Percentiles rank a stretch among this genome's conserved stretches.
phyloP scores from a whole-genome alignment of 2,888 invertebrate genomes.

The Nomada fabriciana region DNA sequence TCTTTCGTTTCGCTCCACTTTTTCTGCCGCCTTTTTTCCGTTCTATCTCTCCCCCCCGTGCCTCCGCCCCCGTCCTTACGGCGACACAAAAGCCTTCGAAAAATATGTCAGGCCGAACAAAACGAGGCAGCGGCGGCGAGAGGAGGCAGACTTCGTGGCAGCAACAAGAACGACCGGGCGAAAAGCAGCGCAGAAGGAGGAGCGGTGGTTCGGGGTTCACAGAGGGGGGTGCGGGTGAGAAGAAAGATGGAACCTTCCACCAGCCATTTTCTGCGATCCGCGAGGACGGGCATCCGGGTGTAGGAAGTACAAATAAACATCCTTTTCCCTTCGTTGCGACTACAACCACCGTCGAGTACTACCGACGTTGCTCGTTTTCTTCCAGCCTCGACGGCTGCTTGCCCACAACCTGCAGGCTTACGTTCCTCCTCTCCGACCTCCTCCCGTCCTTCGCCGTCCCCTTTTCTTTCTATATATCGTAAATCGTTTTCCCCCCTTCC shows the following conservation, averaged over 20 bases:
- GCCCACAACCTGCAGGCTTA: constrained; percentile 57
- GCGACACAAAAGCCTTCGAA: constrained; percentile 72
- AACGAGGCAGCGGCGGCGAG: constrained; percentile 61
- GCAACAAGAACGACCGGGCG: constrained; percentile 27
- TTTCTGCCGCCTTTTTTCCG: constrained; percentile 43
- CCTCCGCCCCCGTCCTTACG: constrained; percentile 58
- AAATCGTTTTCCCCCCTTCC: constrained; percentile 13
- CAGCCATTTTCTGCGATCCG: constrained; percentile 61
- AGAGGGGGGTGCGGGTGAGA: constrained; percentile 18
- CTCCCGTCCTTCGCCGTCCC: background rate
- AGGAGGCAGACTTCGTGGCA: constrained; percentile 37
- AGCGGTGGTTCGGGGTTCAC: constrained; percentile 10
- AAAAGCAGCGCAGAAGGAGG: constrained; percentile 3
- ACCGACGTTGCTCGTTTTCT: constrained; percentile 52
- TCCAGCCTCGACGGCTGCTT: constrained; percentile 50
- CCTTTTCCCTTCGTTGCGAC: constrained; percentile 45
- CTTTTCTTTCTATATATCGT: constrained; percentile 15
- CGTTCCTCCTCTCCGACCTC: constrained; percentile 13
- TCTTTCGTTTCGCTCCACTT: constrained; percentile 53
- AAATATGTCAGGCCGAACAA: constrained; percentile 77
- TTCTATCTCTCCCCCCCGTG: constrained; percentile 3
- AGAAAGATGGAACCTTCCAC: constrained; percentile 33
- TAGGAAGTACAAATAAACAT: constrained; percentile 74
- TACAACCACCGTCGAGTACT: constrained; percentile 45
- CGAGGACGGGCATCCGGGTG: constrained; percentile 65